Evolutionary conservation across 2,797 vertebrate genomes (phyloP).

Genomic region (Hyperoplus lanceolatus): DNA sequence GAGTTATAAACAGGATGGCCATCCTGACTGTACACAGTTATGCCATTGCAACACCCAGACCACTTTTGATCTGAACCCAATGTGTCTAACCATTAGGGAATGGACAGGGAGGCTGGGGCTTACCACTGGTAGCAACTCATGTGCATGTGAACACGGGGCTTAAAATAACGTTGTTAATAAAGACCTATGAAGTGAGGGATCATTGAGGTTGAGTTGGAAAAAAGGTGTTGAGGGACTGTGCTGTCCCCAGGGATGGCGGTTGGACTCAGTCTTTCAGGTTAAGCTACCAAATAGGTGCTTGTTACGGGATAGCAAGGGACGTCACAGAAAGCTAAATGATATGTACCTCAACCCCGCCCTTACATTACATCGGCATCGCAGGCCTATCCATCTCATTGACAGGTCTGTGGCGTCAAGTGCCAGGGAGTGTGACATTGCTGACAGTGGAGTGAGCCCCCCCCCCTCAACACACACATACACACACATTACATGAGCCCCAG

Average conservation of each 20-base stretch:
- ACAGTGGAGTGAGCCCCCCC: constrained; percentile 73
- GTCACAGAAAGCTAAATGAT: constrained; percentile 69
- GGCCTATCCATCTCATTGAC: constrained; percentile 85
- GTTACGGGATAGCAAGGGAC: constrained; percentile 61
- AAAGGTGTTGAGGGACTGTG: constrained; percentile 9
- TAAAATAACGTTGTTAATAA: constrained; percentile 74
- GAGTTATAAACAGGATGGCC: constrained; percentile 42
- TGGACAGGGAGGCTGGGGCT: neutral
- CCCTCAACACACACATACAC: constrained; percentile 44
- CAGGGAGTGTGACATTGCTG: constrained; percentile 81
- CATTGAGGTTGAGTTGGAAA: constrained; percentile 33
- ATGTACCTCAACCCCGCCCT: constrained; percentile 40
- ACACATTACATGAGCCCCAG: constrained; percentile 54
- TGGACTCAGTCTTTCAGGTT: constrained; percentile 5
- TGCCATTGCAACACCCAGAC: constrained; percentile 27
- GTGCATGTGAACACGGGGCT: constrained; percentile 40
- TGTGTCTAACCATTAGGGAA: constrained; percentile 32
- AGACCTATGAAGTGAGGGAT: constrained; percentile 62
- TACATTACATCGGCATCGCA: constrained; percentile 71
- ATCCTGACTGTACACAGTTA: constrained; percentile 31
- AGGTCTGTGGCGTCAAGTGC: constrained; percentile 83
- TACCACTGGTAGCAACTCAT: constrained; percentile 7
- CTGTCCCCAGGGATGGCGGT: constrained; percentile 18
- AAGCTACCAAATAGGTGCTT: constrained; percentile 39
- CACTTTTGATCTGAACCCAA: constrained; percentile 48